Conservation (phyloP, 1,140 invertebrate species). For the Aricia agestis region DNA sequence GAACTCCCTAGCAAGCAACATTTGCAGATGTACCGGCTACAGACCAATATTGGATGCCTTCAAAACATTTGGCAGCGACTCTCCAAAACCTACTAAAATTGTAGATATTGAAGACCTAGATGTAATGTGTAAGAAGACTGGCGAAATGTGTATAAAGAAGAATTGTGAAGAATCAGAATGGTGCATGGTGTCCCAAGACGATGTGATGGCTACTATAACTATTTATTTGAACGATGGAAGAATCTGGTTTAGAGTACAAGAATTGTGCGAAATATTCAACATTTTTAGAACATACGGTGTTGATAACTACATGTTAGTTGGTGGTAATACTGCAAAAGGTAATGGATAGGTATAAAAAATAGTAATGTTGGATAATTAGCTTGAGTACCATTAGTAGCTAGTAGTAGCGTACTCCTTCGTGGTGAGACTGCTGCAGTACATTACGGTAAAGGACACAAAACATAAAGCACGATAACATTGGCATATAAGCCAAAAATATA, state of each 20-base stretch:
- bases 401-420: too few relatives aligned
- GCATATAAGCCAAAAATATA: too few relatives aligned
- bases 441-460: too few relatives aligned
- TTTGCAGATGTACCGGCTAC: constrained; percentile 90
- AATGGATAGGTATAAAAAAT: constrained; percentile 12
- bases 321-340: constrained; percentile 75
- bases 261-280: constrained; percentile 50
- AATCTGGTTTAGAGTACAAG: constrained; percentile 53
- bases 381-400: too few relatives aligned
- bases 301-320: constrained; percentile 74
- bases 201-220: constrained; percentile 36
- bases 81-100: constrained; percentile 43
- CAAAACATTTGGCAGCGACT: constrained; percentile 81
- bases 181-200: constrained; percentile 48
- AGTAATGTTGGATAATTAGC: neutral
- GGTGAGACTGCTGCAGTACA: too few relatives aligned
- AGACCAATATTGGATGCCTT: constrained; percentile 87
- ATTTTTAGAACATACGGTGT: constrained; percentile 44
- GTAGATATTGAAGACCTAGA: constrained; percentile 55
- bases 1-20: constrained; percentile 84
- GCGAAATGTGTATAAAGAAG: constrained; percentile 27
- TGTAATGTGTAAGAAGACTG: constrained; percentile 35
- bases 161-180: constrained; percentile 45
- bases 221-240: constrained; percentile 49
- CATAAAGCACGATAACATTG: too few relatives aligned